These are phyloP conservation scores for Phalacrocorax brasilianus DNA, from an alignment of 2,113 vertebrate species.

Conservation along the genomic window DNA sequence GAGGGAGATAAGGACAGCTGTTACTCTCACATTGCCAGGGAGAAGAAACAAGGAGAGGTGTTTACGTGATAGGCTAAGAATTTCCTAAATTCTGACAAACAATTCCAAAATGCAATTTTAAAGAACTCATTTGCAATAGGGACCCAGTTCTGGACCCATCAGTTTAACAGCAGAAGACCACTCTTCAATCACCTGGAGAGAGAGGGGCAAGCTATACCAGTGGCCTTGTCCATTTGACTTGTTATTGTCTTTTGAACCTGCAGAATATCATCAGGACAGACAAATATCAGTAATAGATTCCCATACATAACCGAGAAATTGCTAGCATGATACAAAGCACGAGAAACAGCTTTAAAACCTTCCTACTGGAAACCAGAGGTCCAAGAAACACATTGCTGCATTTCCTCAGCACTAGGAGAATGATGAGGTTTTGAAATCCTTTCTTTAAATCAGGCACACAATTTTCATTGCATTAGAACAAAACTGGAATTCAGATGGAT, in stretches of 20 bases:
- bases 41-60: neutral
- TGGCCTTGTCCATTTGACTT: neutral
- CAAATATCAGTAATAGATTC: neutral
- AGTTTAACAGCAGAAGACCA: neutral
- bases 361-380: neutral
- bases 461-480: neutral
- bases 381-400: neutral
- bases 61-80: neutral
- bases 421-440: neutral
- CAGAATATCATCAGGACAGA: neutral
- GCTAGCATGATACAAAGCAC: neutral
- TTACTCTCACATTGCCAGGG: neutral
- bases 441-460: neutral
- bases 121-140: neutral
- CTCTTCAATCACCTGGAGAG: neutral
- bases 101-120: neutral
- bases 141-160: neutral
- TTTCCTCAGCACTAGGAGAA: neutral
- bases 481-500: neutral
- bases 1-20: neutral
- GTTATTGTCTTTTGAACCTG: neutral
- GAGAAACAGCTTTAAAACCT: neutral
- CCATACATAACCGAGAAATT: neutral
- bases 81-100: neutral
- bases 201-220: neutral